A percentile compares a stretch with the other conserved stretches of the same genome.
These are phyloP conservation scores for Ernsta delagoae DNA, from an alignment of 2,888 invertebrate genomes.

Conservation along the genomic window DNA sequence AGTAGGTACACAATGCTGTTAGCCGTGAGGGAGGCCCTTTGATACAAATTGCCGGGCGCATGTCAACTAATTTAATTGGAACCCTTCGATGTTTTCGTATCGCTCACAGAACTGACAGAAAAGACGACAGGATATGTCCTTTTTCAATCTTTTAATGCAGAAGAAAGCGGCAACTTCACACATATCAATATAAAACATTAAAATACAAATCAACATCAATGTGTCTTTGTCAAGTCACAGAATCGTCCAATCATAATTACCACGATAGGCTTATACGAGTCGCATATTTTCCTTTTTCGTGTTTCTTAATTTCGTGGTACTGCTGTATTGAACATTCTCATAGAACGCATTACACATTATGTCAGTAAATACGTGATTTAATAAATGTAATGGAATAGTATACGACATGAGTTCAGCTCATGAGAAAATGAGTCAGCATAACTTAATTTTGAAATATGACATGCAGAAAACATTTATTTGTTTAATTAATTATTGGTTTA, in stretches of 20 bases:
- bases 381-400: conserved; percentile 17
- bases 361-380: conserved; percentile 40
- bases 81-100: conserved; percentile 51
- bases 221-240: no score
- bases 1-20: conserved; percentile 52
- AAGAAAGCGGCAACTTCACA: no score
- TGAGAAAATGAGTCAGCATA: background rate
- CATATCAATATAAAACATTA: no score
- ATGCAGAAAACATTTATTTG: background rate
- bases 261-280: no score
- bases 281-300: no score
- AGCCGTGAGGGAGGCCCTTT: conserved; percentile 50
- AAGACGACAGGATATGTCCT: no score
- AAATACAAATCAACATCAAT: no score
- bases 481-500: no score
- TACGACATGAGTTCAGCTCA: background rate
- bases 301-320: no score
- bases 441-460: background rate
- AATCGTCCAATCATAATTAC: no score
- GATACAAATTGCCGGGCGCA: conserved; percentile 80
- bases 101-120: no score
- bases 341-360: conserved; percentile 43
- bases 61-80: conserved; percentile 80
- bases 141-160: no score
- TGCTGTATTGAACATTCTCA: conserved; percentile 40